phyloP scores from a whole-genome alignment of 2,888 invertebrate genomes.

The Agriopis marginaria region DNA sequence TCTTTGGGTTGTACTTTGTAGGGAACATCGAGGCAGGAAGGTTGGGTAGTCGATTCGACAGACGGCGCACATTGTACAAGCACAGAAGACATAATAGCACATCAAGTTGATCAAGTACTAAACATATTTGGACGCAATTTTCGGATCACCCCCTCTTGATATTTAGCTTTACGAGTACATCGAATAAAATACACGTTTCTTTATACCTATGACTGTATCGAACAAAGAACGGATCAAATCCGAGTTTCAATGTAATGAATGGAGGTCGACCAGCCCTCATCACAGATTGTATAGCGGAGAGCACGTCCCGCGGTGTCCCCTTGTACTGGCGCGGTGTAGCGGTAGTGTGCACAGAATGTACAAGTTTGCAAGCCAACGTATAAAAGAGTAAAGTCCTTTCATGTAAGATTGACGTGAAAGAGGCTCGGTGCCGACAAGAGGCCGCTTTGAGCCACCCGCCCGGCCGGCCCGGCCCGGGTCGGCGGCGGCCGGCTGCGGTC shows the following conservation, averaged over 20 bases:
- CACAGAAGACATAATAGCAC: no score
- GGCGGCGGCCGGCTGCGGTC: not conserved
- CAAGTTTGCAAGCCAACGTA: conserved; percentile 31
- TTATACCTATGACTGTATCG: not conserved
- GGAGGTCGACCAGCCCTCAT: conserved; percentile 44
- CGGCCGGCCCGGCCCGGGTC: not conserved
- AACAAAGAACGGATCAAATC: conserved; percentile 6
- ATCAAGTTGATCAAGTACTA: no score
- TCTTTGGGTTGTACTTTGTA: no score
- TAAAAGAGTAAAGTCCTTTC: conserved; percentile 49
- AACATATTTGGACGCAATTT: no score
- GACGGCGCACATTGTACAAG: no score
- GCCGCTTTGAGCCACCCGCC: conserved; percentile 20
- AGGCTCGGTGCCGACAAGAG: conserved; percentile 50
- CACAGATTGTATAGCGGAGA: not conserved
- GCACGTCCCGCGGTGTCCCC: not conserved
- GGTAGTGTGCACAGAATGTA: not conserved
- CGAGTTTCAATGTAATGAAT: conserved; percentile 14
- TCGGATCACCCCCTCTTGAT: no score
- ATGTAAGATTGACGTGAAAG: conserved; percentile 59
- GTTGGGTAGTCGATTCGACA: no score
- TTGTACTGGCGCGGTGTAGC: not conserved
- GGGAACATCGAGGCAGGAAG: no score
- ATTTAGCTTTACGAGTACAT: not conserved
- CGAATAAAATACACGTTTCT: not conserved